Percentiles rank a stretch among this genome's conserved stretches.
Conservation (phyloP, 1,140 invertebrate species). For the Mercenaria mercenaria region DNA sequence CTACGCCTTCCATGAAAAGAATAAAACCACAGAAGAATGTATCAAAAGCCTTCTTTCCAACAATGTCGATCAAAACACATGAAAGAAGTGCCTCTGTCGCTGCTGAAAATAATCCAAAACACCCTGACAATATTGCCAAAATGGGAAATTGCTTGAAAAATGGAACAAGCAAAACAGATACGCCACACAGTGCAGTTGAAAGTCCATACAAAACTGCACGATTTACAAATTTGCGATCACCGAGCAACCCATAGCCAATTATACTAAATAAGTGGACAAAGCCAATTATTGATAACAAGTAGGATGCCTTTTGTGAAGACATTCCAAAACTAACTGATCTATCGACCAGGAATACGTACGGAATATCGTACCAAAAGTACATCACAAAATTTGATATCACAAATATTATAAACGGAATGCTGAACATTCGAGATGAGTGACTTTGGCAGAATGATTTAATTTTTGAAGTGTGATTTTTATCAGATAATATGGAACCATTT, state of each 20-base stretch:
- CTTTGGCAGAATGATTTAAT: background rate
- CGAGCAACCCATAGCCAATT: slow-evolving; percentile 94
- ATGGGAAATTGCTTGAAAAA: slow-evolving; percentile 49
- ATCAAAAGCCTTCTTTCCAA: slow-evolving; percentile 75
- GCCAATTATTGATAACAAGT: slow-evolving; percentile 96
- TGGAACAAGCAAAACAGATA: slow-evolving; percentile 74
- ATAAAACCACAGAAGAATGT: slow-evolving; percentile 76
- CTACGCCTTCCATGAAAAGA: slow-evolving; percentile 76
- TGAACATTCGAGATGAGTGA: slow-evolving; percentile 18
- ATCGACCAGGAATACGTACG: slow-evolving; percentile 81
- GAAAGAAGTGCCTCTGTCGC: slow-evolving; percentile 74
- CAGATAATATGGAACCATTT: background rate
- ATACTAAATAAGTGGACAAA: slow-evolving; percentile 88
- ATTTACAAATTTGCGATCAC: slow-evolving; percentile 89
- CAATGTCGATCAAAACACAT: slow-evolving; percentile 74
- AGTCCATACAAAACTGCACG: slow-evolving; percentile 77
- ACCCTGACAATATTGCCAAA: slow-evolving; percentile 37
- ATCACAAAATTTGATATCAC: slow-evolving; percentile 79
- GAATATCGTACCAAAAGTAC: slow-evolving; percentile 82
- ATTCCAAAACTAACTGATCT: slow-evolving; percentile 73
- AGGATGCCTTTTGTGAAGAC: slow-evolving; percentile 91
- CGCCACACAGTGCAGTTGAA: slow-evolving; percentile 75
- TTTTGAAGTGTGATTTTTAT: background rate
- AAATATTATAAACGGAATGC: slow-evolving; percentile 77
- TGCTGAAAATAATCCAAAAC: slow-evolving; percentile 77